These are phyloP conservation scores for Melanostoma scalare DNA, from an alignment of 2,888 invertebrate genomes.

Conservation along the genomic window DNA sequence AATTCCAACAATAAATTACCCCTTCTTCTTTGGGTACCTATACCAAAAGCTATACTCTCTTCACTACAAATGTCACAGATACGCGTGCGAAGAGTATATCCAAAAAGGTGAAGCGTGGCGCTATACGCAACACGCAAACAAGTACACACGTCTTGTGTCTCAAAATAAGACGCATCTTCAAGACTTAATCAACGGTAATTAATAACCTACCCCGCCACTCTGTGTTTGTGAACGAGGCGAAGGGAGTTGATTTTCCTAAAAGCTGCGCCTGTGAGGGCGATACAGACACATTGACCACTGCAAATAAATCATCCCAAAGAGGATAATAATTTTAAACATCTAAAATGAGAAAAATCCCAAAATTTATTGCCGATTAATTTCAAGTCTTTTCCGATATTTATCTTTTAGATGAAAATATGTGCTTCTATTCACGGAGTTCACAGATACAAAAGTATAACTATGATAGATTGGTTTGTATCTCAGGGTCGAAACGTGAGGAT, in stretches of 20 bases:
- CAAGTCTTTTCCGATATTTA: slow-evolving; percentile 44
- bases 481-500: slow-evolving; percentile 21
- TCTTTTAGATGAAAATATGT: slow-evolving; percentile 44
- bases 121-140: slow-evolving; percentile 22
- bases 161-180: slow-evolving; percentile 39
- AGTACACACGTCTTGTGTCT: slow-evolving; percentile 18
- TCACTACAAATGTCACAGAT: slow-evolving; percentile 39
- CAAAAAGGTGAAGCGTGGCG: slow-evolving; percentile 37
- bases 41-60: neutral
- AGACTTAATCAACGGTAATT: slow-evolving; percentile 53
- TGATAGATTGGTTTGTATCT: slow-evolving; percentile 30
- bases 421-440: slow-evolving; percentile 23
- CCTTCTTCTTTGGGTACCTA: slow-evolving; percentile 1
- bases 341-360: slow-evolving; percentile 11
- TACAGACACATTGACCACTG: slow-evolving; percentile 18
- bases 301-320: slow-evolving; percentile 59
- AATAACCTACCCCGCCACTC: slow-evolving; percentile 46
- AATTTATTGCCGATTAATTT: slow-evolving; percentile 62
- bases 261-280: neutral
- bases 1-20: slow-evolving; percentile 54
- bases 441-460: slow-evolving; percentile 13
- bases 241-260: slow-evolving; percentile 16
- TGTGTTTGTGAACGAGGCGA: neutral
- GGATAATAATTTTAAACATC: slow-evolving; percentile 55
- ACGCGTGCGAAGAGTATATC: slow-evolving; percentile 15